These are phyloP conservation scores for Microctonus hyperodae DNA, from an alignment of 2,888 invertebrate species.

Conservation along the genomic window DNA sequence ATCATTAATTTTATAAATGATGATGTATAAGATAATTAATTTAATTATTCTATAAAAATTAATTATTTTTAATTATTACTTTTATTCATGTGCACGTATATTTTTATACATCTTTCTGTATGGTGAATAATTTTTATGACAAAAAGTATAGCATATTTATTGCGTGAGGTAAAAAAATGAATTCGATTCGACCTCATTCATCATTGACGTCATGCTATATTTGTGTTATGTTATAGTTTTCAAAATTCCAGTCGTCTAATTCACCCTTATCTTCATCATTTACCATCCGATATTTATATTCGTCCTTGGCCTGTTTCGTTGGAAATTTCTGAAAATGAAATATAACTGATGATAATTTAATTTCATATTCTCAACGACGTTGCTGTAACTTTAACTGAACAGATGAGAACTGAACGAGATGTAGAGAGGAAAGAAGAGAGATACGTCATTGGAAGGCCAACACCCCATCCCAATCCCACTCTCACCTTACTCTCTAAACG, in stretches of 20 bases:
- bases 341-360: slow-evolving; percentile 22
- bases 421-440: neutral
- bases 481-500: slow-evolving; percentile 11
- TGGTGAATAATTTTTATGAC: too few relatives aligned
- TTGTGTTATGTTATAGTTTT: slow-evolving; percentile 30
- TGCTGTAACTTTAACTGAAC: neutral
- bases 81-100: too few relatives aligned
- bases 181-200: neutral
- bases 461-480: neutral
- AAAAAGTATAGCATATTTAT: neutral
- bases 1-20: neutral
- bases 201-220: slow-evolving; percentile 14
- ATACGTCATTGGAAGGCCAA: slow-evolving; percentile 6
- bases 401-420: slow-evolving; percentile 16
- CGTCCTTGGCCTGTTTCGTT: slow-evolving; percentile 12
- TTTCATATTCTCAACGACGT: slow-evolving; percentile 16
- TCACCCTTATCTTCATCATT: slow-evolving; percentile 13
- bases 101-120: too few relatives aligned
- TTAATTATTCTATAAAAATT: too few relatives aligned
- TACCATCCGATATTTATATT: slow-evolving; percentile 30
- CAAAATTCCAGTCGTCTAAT: slow-evolving; percentile 38
- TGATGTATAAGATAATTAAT: too few relatives aligned
- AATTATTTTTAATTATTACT: too few relatives aligned
- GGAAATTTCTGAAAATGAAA: neutral
- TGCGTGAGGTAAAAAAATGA: neutral